phyloP scores from a whole-genome alignment of 2,888 invertebrate species.

The Smittia sp. region DNA sequence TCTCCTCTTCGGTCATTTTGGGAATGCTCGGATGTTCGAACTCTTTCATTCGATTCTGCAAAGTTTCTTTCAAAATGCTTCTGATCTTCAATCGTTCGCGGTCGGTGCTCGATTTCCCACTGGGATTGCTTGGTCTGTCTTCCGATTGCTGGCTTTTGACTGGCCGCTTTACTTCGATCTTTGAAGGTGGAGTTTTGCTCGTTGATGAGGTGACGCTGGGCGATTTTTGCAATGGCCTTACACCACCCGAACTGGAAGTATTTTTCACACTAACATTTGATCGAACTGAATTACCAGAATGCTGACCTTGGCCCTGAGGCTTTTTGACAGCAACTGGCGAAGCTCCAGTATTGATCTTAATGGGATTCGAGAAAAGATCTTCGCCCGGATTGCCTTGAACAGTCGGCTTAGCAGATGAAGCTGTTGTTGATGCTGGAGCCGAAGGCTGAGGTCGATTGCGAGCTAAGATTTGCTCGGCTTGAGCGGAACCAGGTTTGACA shows the following conservation, averaged over 20 bases:
- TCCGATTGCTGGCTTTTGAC: conserved; percentile 37
- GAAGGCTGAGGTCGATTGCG: conserved; percentile 45
- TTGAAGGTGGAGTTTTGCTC: conserved; percentile 45
- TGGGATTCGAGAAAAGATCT: conserved; percentile 38
- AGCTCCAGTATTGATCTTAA: conserved; percentile 28
- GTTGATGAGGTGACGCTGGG: neutral
- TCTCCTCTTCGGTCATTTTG: conserved; percentile 60
- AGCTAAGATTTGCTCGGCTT: conserved; percentile 52
- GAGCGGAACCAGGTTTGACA: conserved; percentile 63
- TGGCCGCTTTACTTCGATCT: conserved; percentile 39
- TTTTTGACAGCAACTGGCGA: neutral
- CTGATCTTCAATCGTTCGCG: conserved; percentile 78
- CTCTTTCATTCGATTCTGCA: conserved; percentile 44
- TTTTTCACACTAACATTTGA: conserved; percentile 23
- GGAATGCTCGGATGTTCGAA: conserved; percentile 55
- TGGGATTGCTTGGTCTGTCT: conserved; percentile 44
- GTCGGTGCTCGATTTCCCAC: conserved; percentile 49
- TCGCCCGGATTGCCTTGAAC: neutral
- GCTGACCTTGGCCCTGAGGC: neutral
- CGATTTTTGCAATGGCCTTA: neutral
- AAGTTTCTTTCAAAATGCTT: conserved; percentile 60
- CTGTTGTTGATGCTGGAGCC: conserved; percentile 44
- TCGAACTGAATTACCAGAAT: conserved; percentile 16
- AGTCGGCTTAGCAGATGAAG: conserved; percentile 31
- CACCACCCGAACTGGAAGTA: neutral